These are phyloP conservation scores for Neodiprion lecontei DNA, from an alignment of 1,140 invertebrate genomes.

Conservation along the genomic window DNA sequence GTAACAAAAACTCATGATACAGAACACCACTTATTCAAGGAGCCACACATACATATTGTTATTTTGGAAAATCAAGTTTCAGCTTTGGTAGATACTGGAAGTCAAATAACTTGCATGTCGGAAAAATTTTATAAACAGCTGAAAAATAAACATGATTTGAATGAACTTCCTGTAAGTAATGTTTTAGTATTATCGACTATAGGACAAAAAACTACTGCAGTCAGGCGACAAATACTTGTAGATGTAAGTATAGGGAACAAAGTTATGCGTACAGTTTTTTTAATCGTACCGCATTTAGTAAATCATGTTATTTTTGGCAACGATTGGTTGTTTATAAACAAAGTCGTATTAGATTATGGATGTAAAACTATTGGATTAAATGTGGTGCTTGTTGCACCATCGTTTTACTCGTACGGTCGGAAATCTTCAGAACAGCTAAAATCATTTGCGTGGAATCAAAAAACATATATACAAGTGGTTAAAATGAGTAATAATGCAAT, in stretches of 20 bases:
- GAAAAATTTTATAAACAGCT: constrained; percentile 24
- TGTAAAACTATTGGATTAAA: not conserved
- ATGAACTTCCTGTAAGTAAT: constrained; percentile 19
- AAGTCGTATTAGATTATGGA: constrained; percentile 14
- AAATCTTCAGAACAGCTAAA: not conserved
- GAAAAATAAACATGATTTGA: not conserved
- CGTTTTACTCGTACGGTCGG: not conserved
- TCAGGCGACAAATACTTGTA: constrained; percentile 17
- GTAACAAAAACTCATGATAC: not conserved
- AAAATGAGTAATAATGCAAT: not conserved
- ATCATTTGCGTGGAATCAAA: not conserved
- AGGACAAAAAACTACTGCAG: constrained; percentile 12
- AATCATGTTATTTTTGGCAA: constrained; percentile 22
- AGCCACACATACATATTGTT: no score
- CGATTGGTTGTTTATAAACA: constrained; percentile 21
- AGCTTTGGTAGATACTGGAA: constrained; percentile 11
- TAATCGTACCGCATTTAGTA: constrained; percentile 9
- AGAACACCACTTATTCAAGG: no score
- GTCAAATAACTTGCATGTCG: constrained; percentile 27
- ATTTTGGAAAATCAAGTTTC: not conserved
- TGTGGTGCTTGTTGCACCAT: not conserved
- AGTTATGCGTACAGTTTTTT: constrained; percentile 13
- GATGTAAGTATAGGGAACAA: not conserved
- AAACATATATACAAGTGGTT: not conserved
- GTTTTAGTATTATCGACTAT: constrained; percentile 9